Evolutionary conservation across 2,797 vertebrate genomes (phyloP), one percentile per base, ranked within the genome.

Genomic region (Scomberomorus guttatus): DNA sequence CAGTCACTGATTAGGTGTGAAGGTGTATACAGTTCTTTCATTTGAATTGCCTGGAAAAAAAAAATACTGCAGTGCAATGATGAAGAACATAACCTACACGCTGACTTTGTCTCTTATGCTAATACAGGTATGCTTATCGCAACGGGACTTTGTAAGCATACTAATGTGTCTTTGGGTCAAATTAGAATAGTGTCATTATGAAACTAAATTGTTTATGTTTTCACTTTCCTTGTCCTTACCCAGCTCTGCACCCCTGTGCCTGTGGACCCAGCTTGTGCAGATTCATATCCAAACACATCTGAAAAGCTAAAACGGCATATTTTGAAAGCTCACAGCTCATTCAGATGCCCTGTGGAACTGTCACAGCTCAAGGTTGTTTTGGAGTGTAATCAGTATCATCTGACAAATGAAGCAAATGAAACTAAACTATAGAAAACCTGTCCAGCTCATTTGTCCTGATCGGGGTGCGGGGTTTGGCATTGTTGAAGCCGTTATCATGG

Each of bases 341-440:
- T 81, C 46, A 76, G 77, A 72, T 61, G 34, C 78, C 51, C 32
- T 48, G 22, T 64, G 59, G 76, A 84, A 75, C 74, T 51, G 50
- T 65, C 39, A 70, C 61, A 58, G 76, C 85, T 88, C 87, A 90
- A 87, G 85, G 92, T 90, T 91, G 86, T 89, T 83, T 65, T 72
- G 50, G 62, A 72, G 69, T 76, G 77, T 80, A 82, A 77, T 85
- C 70, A 13, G 24, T 79, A 63, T 86, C 71, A 86, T 80, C 78
- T 69, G 75, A 84, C 42, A 81, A 89, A 89, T 48, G 1, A 71
- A 62, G 68, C 66, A 69, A 86, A 82, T 75, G 29, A 76, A 87
- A 72, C 29, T 34, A 80, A 85, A 86, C 66, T 61, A 77, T 65
- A 68, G 57, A 81, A 81, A 83, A 80, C 59, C 73, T 50, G 64